These are phyloP conservation scores for Atta cephalotes DNA, from an alignment of 1,140 invertebrate genomes.

Conservation along the genomic window DNA sequence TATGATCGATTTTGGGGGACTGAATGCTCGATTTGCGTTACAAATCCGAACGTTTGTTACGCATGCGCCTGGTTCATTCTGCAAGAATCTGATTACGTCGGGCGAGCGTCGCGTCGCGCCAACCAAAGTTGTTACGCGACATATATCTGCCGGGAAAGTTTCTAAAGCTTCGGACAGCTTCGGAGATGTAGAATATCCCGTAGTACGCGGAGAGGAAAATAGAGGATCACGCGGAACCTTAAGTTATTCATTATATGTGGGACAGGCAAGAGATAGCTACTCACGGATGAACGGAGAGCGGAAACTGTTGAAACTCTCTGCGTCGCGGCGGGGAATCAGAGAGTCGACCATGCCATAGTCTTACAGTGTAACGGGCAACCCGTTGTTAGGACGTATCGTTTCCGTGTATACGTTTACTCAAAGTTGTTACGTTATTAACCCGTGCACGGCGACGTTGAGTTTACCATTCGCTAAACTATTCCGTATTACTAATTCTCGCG, in stretches of 20 bases:
- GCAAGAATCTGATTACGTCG: slow-evolving; percentile 51
- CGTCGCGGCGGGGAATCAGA: slow-evolving; percentile 6
- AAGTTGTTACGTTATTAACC: slow-evolving; percentile 58
- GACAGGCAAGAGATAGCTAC: slow-evolving; percentile 42
- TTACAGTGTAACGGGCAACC: slow-evolving; percentile 22
- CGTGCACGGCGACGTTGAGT: slow-evolving; percentile 33
- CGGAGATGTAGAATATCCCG: slow-evolving; percentile 40
- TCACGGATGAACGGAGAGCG: slow-evolving; percentile 18
- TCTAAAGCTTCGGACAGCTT: slow-evolving; percentile 30
- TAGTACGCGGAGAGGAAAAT: slow-evolving; percentile 29
- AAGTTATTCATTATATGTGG: slow-evolving; percentile 57
- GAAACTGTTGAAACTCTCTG: slow-evolving; percentile 39
- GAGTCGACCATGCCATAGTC: slow-evolving; percentile 26
- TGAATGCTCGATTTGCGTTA: slow-evolving; percentile 59
- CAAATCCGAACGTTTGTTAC: slow-evolving; percentile 10
- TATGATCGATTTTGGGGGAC: slow-evolving; percentile 63
- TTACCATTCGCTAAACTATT: slow-evolving; percentile 53
- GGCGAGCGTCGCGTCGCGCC: no score
- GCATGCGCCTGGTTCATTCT: not conserved
- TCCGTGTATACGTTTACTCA: slow-evolving; percentile 51
- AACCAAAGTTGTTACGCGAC: slow-evolving; percentile 1
- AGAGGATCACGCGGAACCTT: slow-evolving; percentile 31
- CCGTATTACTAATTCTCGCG: slow-evolving; percentile 44
- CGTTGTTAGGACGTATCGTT: slow-evolving; percentile 35
- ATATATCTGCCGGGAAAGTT: not conserved